Percentiles rank a stretch among this genome's conserved stretches.
Evolutionary conservation across 2,797 vertebrate genomes (phyloP).

Genomic region (Sebastes hubbsi): DNA sequence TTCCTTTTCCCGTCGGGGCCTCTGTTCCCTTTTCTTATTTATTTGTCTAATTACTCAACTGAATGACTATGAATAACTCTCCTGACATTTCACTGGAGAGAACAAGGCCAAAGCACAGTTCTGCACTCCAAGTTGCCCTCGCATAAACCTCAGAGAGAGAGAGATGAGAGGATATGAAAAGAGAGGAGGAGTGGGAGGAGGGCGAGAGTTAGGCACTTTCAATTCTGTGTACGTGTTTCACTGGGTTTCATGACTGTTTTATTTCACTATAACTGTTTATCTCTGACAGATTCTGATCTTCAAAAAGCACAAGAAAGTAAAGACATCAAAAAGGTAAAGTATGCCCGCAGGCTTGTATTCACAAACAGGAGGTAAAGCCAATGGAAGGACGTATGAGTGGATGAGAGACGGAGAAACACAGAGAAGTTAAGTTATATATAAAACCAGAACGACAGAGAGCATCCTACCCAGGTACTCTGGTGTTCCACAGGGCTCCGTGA

Average conservation of each 20-base stretch:
- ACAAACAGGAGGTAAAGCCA: neutral
- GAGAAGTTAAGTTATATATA: neutral
- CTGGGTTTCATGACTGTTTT: constrained; percentile 12
- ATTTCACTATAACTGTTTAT: neutral
- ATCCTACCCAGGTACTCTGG: constrained; percentile 87
- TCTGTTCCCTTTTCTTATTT: constrained; percentile 55
- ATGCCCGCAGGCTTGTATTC: neutral
- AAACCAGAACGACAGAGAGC: neutral
- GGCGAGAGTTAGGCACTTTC: constrained; percentile 11
- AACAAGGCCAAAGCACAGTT: constrained; percentile 42
- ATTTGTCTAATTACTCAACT: constrained; percentile 58
- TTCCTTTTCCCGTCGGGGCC: constrained; percentile 7
- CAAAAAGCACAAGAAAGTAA: constrained; percentile 16
- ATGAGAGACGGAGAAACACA: neutral
- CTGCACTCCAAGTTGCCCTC: constrained; percentile 34
- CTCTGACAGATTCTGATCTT: constrained; percentile 33
- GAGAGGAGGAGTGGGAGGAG: neutral
- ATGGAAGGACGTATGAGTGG: neutral
- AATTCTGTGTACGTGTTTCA: constrained; percentile 30
- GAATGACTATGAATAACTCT: constrained; percentile 59
- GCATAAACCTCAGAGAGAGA: constrained; percentile 41
- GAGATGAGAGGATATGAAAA: constrained; percentile 42
- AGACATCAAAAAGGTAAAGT: constrained; percentile 18
- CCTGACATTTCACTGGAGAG: constrained; percentile 43
- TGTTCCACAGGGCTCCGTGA: constrained; percentile 90